Conservation (phyloP, 2,888 invertebrate species). For the Mesorhabditis sp. region DNA sequence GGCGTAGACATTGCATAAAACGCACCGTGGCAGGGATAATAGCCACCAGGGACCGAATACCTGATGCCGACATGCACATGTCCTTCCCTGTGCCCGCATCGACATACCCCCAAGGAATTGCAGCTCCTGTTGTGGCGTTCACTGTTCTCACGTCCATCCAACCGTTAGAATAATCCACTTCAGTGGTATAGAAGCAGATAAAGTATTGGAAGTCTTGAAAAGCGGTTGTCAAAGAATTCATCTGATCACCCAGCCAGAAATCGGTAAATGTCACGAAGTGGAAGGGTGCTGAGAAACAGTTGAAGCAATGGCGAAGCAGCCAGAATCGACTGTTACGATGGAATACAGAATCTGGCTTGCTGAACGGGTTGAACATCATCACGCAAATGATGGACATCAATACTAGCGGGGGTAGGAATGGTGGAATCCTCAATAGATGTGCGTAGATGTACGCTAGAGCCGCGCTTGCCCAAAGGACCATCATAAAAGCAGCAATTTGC, state of each 20-base stretch:
- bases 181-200: conserved; percentile 77
- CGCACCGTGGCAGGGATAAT: conserved; percentile 95
- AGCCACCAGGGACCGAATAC: conserved; percentile 79
- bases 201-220: conserved; percentile 90
- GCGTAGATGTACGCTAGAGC: conserved; percentile 73
- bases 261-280: conserved; percentile 64
- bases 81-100: conserved; percentile 54
- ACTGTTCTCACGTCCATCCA: conserved; percentile 28
- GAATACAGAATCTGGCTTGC: conserved; percentile 79
- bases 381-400: conserved; percentile 73
- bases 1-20: conserved; percentile 90
- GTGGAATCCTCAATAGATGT: conserved; percentile 79
- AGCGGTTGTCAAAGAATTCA: conserved; percentile 81
- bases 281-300: conserved; percentile 61
- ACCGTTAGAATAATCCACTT: conserved; percentile 57
- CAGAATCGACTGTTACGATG: conserved; percentile 57
- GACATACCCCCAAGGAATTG: conserved; percentile 56
- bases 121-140: conserved; percentile 47
- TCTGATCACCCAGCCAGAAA: conserved; percentile 66
- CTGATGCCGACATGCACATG: conserved; percentile 69
- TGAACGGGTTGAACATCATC: conserved; percentile 86
- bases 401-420: conserved; percentile 84
- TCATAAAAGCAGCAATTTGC: conserved; percentile 62
- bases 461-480: conserved; percentile 56
- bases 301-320: conserved; percentile 54